Evolutionary conservation across 1,140 invertebrate species (phyloP).

Genomic region (Drosophila trapezifrons): DNA sequence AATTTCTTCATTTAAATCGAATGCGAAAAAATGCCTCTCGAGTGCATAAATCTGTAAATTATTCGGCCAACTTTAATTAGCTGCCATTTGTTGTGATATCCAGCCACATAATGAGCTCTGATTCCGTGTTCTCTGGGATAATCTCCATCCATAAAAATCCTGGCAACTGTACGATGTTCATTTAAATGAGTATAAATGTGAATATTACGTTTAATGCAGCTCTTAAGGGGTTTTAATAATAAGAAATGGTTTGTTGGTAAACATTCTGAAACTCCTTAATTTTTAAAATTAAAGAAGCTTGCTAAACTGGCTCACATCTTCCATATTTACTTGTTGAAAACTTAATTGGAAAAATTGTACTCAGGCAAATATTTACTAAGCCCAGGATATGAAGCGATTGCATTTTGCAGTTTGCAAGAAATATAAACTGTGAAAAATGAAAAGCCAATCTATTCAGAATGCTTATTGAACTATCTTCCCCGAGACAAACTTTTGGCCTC

Average conservation of each 20-base stretch:
- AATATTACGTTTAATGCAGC: background rate
- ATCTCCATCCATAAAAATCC: constrained; percentile 10
- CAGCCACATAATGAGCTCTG: constrained; percentile 42
- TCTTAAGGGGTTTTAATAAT: background rate
- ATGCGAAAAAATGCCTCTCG: constrained; percentile 26
- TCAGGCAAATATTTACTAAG: background rate
- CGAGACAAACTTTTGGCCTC: background rate
- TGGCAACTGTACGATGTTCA: constrained; percentile 4
- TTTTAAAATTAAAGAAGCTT: background rate
- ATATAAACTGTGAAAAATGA: constrained; percentile 9
- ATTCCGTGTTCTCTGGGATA: constrained; percentile 39
- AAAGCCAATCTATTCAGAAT: constrained; percentile 2
- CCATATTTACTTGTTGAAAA: background rate
- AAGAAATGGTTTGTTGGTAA: background rate
- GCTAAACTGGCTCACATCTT: too few species aligned
- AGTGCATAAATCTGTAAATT: constrained; percentile 74
- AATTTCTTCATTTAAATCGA: constrained; percentile 53
- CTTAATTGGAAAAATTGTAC: background rate
- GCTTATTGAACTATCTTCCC: constrained; percentile 19
- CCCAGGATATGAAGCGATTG: background rate
- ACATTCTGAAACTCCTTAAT: background rate
- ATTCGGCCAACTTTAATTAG: constrained; percentile 73
- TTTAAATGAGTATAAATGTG: constrained; percentile 29
- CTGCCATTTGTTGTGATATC: constrained; percentile 68
- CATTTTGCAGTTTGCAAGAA: background rate